phyloP scores from a whole-genome alignment of 2,113 vertebrate genomes.

The Larimichthys crocea region DNA sequence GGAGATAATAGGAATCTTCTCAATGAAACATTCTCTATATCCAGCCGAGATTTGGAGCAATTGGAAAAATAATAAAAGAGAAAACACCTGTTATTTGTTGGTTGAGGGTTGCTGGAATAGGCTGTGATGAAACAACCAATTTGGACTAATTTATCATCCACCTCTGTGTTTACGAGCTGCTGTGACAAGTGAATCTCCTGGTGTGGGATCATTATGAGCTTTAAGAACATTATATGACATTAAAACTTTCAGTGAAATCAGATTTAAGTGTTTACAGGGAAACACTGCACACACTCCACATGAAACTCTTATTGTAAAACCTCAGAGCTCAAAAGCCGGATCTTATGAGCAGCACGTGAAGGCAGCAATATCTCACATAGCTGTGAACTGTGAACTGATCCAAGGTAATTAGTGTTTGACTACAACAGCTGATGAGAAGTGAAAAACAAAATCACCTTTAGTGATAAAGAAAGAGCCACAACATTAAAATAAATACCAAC shows the following conservation, averaged over 20 bases:
- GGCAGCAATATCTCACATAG: constrained; percentile 20
- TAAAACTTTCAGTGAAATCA: neutral
- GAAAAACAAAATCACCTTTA: constrained; percentile 7
- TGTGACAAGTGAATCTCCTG: too few relatives aligned
- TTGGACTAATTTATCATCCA: too few relatives aligned
- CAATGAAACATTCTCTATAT: too few relatives aligned
- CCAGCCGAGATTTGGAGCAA: too few relatives aligned
- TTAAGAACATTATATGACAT: neutral
- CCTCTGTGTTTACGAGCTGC: too few relatives aligned
- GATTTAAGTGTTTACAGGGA: neutral
- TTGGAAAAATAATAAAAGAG: too few relatives aligned
- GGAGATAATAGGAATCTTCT: too few relatives aligned
- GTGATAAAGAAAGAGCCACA: neutral
- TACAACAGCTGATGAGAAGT: neutral
- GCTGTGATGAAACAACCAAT: too few relatives aligned
- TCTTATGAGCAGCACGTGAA: neutral
- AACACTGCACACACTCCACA: neutral
- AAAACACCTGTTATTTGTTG: too few relatives aligned
- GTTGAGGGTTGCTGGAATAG: too few relatives aligned
- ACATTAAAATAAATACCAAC: neutral
- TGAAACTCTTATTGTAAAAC: neutral
- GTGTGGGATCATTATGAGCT: too few relatives aligned
- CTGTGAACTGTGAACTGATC: constrained; percentile 21
- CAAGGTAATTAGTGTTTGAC: neutral
- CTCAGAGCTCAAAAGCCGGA: neutral